Conservation (phyloP, 2,888 invertebrate genomes). For the Papilio elwesi region DNA sequence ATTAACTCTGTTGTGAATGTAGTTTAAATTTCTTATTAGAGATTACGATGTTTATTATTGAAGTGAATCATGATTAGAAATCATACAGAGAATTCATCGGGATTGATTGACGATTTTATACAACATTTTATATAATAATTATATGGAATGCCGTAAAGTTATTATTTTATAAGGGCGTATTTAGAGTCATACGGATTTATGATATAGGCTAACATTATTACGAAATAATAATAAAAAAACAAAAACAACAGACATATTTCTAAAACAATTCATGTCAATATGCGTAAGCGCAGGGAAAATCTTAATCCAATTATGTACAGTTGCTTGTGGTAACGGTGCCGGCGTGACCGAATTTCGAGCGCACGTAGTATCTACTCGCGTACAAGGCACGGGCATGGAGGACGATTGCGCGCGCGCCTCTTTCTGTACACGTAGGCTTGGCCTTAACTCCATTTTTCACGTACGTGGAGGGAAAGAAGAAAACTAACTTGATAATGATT, state of each 20-base stretch:
- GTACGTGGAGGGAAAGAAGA: slow-evolving; percentile 4
- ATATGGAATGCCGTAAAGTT: too few relatives aligned
- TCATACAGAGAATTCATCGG: too few relatives aligned
- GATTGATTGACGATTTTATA: too few relatives aligned
- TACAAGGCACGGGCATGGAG: slow-evolving; percentile 6
- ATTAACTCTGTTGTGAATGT: neutral
- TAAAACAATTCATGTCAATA: slow-evolving; percentile 1
- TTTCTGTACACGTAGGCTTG: slow-evolving; percentile 11
- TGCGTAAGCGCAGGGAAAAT: slow-evolving; percentile 46
- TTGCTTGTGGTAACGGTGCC: slow-evolving; percentile 50
- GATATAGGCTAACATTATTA: neutral
- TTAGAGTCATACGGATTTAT: too few relatives aligned
- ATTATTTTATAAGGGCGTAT: too few relatives aligned
- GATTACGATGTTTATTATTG: too few relatives aligned
- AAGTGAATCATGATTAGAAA: too few relatives aligned
- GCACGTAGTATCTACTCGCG: slow-evolving; percentile 36
- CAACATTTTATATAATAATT: too few relatives aligned
- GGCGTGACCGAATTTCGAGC: slow-evolving; percentile 48
- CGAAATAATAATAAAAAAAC: neutral
- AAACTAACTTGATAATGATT: neutral
- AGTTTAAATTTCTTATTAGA: too few relatives aligned
- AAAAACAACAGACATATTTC: neutral
- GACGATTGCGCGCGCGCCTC: slow-evolving; percentile 27
- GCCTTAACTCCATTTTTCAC: slow-evolving; percentile 11
- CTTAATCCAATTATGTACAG: slow-evolving; percentile 48